Base-by-base conservation (phyloP, 2,113 vertebrate species). In the Ictidomys tridecemlineatus region DNA sequence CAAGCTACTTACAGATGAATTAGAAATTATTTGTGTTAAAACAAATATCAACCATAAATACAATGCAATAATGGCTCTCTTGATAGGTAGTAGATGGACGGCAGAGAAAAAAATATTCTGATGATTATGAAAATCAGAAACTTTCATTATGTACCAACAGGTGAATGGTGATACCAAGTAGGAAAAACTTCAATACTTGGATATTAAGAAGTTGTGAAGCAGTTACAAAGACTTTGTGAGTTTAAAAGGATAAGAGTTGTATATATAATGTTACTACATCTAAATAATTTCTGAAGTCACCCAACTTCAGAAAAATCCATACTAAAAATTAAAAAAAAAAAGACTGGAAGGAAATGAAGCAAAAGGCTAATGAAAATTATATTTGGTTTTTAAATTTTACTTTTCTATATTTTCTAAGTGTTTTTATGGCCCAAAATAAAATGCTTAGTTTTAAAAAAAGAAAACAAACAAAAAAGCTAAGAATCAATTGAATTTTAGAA, bases 261-360 rank as follows among this genome's bases (percentile, higher is more conserved):
- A 84, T 72, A 67, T 39, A 84, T 14, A 95, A 14, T 45, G 13
- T 93, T 70, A 78, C 12, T 56, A 53, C 0, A 51, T 45, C 11
- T 92, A 94, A 94, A 37, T 74, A 91, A 3, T 24, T 91, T 94
- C 58, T 88, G 18, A 12, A 91, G 61, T 10, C 37, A 87, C 30
- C 0, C 4, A 83, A 30, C 3, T 91, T 30, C 24, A 67, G 90
- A 82, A 95, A 90, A 39, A 87, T 5, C 34, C 30, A 37, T 5
- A n/a, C 34, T 30, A 74, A 76, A 87, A 91, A 89, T 58, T 8
- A 16, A 10, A 63, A 67, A 69, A 86, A 86, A 90, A 65, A 89
- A 45, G 14, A 77, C 9, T 96, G 39, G 58, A 87, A 95, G 53
- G 37, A 96, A 94, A 94, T 83, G 18, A 95, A 94, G 45, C 11